phyloP scores from a whole-genome alignment of 2,888 invertebrate species.

The Halocaridina rubra region DNA sequence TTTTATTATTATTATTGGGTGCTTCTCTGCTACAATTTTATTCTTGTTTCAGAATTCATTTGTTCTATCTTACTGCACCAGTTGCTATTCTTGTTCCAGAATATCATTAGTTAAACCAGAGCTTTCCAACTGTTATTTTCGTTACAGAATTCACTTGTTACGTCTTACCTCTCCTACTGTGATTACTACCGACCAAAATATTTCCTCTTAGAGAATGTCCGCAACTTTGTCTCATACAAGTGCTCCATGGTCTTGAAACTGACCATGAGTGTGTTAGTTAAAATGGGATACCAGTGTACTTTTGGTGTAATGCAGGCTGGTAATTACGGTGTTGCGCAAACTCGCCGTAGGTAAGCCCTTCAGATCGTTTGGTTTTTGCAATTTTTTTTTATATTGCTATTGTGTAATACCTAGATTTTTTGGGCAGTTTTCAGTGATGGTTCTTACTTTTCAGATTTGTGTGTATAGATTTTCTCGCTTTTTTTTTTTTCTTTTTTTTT shows the following conservation, averaged over 20 bases:
- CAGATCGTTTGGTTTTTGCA: background rate
- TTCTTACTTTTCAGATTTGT: no score
- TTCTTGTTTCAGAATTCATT: no score
- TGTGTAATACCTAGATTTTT: no score
- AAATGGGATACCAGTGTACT: conserved; percentile 89
- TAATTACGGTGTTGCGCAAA: conserved; percentile 86
- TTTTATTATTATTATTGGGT: no score
- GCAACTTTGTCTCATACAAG: conserved; percentile 87
- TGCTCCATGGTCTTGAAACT: conserved; percentile 83
- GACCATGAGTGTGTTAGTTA: conserved; percentile 79
- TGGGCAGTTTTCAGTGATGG: no score
- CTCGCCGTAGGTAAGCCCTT: conserved; percentile 74
- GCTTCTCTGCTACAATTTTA: no score
- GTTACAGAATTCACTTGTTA: conserved; percentile 81
- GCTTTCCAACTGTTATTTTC: no score
- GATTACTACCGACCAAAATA: conserved; percentile 87
- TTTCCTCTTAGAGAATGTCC: conserved; percentile 86
- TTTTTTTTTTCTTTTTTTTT: no score
- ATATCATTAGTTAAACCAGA: no score
- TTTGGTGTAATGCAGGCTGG: conserved; percentile 90
- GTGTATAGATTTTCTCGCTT: no score
- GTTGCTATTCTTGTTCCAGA: no score
- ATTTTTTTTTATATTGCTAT: background rate
- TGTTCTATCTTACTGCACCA: no score
- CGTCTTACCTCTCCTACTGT: conserved; percentile 84